Evolutionary conservation across 2,888 invertebrate species (phyloP), one percentile per base, ranked within the genome.

Genomic region (Labia minor): DNA sequence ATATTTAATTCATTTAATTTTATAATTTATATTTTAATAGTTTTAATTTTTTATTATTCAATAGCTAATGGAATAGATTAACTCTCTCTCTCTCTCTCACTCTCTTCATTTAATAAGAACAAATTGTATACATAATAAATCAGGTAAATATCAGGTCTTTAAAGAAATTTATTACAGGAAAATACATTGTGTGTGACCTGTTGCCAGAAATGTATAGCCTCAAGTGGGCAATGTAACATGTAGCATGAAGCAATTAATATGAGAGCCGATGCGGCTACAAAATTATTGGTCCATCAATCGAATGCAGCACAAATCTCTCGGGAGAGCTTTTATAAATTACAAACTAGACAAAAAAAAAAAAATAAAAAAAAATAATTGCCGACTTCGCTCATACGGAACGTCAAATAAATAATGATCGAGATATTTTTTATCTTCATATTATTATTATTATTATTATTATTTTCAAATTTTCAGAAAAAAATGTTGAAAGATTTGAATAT

Each of bases 211-310:
- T 49, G 49, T 8, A 49, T 49, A 49, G 49, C 49, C 49, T 49
- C 49, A 49, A 49, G 49, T 49, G 49, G 2, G 49, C 49, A n/a
- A 14, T 49, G 49, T 16, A 49, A 49, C 49, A 16, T 49, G 14
- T 11, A 16, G 16, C 49, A 16, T 16, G 49, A 14, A 16, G 49
- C 49, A 49, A 49, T 49, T 49, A 49, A 49, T 49, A 49, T 49
- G 49, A 49, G 49, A 14, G n/a, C n/a, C 49, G 49, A 49, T 49
- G 49, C 16, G 49, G 49, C 49, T 49, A 49, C n/a, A 49, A 49
- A 49, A 49, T 49, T 49, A 49, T 49, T 49, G 49, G 49, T 49
- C 49, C 49, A 49, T 49, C 49, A 49, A 49, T 49, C 49, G 49
- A 11, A 49, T 49, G 49, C 49, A 49, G n/a, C 49, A 49, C 8